These are phyloP conservation scores for Alcedo quadribrachys DNA, from an alignment of 2,797 vertebrate genomes.

Conservation along the genomic window DNA sequence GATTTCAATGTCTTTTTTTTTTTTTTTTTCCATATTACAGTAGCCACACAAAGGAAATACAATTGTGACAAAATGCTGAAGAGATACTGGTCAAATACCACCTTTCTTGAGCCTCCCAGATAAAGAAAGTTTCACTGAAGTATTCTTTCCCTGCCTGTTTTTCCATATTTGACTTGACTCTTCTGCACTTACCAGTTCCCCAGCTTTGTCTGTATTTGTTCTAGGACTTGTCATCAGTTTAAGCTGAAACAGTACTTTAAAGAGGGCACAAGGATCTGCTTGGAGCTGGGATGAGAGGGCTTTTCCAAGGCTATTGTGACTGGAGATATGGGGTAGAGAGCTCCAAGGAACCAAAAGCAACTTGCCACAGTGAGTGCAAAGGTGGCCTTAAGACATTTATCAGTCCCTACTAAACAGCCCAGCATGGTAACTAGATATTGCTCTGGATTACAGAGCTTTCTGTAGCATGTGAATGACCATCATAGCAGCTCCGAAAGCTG, in stretches of 20 bases:
- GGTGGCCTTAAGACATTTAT: not conserved
- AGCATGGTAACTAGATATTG: not conserved
- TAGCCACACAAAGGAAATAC: not conserved
- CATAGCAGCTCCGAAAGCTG: not conserved
- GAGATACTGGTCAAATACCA: not conserved
- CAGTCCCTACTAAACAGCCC: not conserved
- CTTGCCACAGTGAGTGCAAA: not conserved
- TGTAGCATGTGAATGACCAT: not conserved
- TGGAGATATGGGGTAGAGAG: rapidly evolving
- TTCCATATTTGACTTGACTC: not conserved
- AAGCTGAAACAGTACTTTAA: not conserved
- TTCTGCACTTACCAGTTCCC: not conserved
- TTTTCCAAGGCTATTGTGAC: not conserved
- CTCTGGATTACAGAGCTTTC: not conserved
- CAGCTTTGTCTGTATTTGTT: not conserved
- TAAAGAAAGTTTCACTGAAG: not conserved
- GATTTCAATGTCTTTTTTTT: not conserved
- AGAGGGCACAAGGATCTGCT: rapidly evolving
- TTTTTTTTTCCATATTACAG: not conserved
- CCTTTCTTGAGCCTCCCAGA: not conserved
- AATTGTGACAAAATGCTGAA: not conserved
- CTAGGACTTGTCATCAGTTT: not conserved
- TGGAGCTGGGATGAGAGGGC: not conserved
- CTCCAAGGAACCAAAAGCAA: not conserved
- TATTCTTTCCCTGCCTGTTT: not conserved